Base-by-base conservation (phyloP, 2,888 invertebrate species). In the Lacanobia oleracea region DNA sequence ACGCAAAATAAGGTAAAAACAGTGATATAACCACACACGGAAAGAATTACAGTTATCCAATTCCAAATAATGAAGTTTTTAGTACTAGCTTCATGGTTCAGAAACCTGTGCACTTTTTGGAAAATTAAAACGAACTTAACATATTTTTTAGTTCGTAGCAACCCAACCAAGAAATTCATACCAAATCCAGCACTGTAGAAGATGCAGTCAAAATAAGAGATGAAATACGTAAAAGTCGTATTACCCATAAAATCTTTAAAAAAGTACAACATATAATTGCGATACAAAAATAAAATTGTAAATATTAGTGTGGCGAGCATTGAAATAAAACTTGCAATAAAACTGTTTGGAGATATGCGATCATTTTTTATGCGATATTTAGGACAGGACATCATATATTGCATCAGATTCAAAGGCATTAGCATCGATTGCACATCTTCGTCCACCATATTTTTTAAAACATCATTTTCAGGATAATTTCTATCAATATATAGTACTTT, bases 71-170 rank as follows among this genome's bases (percentile, higher is more conserved):
- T 56, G 0, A 57, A 43, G 14, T 9, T 18, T 18, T 21, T 69
- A 7, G 56, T 69, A 57, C 14, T 18, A 4, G 14, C 8, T 40
- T 57, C 12, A 21, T 57, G 21, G 14, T 69, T 37, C 18, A 70
- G 56, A 14, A 71, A 50, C 14, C 40, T 27, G 1, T 70, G 70
- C 18, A 71, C 70, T 14, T 57, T 63, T 54, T 72, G 72, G 12
- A 72, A 72, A 27, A 45, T 72, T 45, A 62, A 51, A 45, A 71
- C 43, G 45, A 71, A 71, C 7, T 45, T 21, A n/a, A 72, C 18
- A 50, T 4, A n/a, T 16, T 21, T 61, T 53, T 27, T 61, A 6
- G 33, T 53, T 45, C 33, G 33, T n/a, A 51, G 23, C 0, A 72
- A 33, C 1, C 33, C 33, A 0, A 61, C 9, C 7, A 53, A 12